phyloP scores from a whole-genome alignment of 2,113 vertebrate species.

The Monopterus albus region DNA sequence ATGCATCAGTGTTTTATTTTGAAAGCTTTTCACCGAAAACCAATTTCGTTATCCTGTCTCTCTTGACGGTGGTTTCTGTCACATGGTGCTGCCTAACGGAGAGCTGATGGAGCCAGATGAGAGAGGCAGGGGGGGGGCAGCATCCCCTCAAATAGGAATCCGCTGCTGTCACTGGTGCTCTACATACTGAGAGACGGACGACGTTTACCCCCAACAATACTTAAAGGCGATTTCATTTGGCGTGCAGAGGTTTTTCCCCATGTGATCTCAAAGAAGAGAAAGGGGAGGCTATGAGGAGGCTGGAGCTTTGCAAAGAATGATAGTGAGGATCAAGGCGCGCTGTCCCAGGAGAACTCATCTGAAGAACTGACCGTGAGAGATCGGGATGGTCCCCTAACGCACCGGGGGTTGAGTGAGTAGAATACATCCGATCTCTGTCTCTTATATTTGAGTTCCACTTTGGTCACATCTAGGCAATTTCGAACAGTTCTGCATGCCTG shows the following conservation, averaged over 20 bases:
- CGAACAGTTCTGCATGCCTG: neutral
- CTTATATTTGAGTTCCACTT: conserved; percentile 7
- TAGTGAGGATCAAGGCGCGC: conserved; percentile 71
- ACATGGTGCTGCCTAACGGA: conserved; percentile 71
- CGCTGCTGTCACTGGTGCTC: conserved; percentile 67
- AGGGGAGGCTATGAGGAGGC: conserved; percentile 63
- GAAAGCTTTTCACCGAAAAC: conserved; percentile 32
- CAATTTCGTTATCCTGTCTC: rapidly evolving
- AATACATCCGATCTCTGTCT: neutral
- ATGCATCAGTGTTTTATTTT: conserved; percentile 60
- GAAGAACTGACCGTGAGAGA: conserved; percentile 66
- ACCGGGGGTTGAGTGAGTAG: conserved; percentile 74
- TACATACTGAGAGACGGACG: conserved; percentile 37
- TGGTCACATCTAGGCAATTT: conserved; percentile 27
- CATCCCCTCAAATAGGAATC: conserved; percentile 75
- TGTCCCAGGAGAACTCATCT: conserved; percentile 78
- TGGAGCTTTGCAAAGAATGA: conserved; percentile 64
- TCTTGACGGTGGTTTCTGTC: conserved; percentile 51
- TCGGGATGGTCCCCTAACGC: conserved; percentile 75
- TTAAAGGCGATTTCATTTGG: conserved; percentile 9
- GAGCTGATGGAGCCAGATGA: conserved; percentile 77
- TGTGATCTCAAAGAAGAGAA: conserved; percentile 57
- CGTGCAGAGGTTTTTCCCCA: conserved; percentile 20
- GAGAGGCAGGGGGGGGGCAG: conserved; percentile 76
- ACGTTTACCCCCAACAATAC: conserved; percentile 23